Conservation (phyloP, 2,797 vertebrate species). For the Esox lucius region DNA sequence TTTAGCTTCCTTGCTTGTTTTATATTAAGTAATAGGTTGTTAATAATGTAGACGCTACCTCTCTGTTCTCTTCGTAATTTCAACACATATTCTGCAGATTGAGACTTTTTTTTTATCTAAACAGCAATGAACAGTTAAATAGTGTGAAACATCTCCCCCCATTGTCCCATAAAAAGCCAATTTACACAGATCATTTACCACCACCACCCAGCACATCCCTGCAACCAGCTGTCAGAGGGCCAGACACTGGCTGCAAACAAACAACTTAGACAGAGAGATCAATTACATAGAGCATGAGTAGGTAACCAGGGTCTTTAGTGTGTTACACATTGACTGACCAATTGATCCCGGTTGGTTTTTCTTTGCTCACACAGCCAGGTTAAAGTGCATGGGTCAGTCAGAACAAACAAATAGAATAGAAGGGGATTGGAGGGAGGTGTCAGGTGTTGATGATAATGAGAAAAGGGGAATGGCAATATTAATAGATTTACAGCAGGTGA, state of each 20-base stretch:
- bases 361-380: neutral
- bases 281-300: neutral
- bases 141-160: constrained; percentile 65
- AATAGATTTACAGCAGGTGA: neutral
- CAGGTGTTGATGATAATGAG: neutral
- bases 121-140: constrained; percentile 65
- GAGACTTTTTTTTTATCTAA: constrained; percentile 46
- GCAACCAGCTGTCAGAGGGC: constrained; percentile 48
- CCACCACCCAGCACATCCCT: constrained; percentile 27
- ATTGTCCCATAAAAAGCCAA: constrained; percentile 62
- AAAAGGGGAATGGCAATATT: neutral
- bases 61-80: constrained; percentile 4
- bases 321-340: constrained; percentile 4
- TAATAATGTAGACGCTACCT: neutral
- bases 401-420: neutral
- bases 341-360: neutral
- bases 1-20: neutral
- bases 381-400: neutral
- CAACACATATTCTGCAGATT: constrained; percentile 41
- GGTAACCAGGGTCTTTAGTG: neutral
- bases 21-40: neutral
- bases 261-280: neutral
- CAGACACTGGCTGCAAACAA: constrained; percentile 11
- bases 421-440: neutral
- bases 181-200: constrained; percentile 72